These are phyloP conservation scores for Boulengeromyrus knoepffleri DNA, from an alignment of 2,113 vertebrate genomes.

Conservation along the genomic window DNA sequence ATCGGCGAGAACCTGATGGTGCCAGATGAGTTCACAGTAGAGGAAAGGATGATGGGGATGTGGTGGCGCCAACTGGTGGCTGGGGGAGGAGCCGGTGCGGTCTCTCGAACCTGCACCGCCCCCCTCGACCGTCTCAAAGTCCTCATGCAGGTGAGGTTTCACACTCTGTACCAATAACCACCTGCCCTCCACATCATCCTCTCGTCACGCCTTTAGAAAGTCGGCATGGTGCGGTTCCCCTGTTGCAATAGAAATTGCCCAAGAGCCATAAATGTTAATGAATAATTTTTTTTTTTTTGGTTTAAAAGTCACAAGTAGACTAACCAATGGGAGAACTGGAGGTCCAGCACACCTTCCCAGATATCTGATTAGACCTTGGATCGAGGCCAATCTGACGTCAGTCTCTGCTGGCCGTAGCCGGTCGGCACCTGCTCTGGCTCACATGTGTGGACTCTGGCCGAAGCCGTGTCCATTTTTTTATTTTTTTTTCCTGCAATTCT, in stretches of 20 bases:
- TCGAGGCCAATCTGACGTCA: background rate
- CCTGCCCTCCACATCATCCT: background rate
- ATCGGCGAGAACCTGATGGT: constrained; percentile 88
- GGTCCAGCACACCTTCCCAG: background rate
- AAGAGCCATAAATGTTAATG: constrained; percentile 33
- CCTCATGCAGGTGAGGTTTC: constrained; percentile 81
- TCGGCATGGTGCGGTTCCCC: background rate
- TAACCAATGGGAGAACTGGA: constrained; percentile 22
- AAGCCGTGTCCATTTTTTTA: background rate
- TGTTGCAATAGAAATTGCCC: constrained; percentile 21
- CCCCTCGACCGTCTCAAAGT: constrained; percentile 92
- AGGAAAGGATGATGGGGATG: constrained; percentile 88
- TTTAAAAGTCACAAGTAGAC: background rate
- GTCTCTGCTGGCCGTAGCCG: background rate
- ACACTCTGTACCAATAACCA: background rate
- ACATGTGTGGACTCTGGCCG: background rate
- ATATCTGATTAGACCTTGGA: background rate
- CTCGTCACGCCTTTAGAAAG: background rate
- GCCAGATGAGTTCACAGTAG: constrained; percentile 91
- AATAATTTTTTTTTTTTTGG: constrained; percentile 28
- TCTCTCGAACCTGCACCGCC: constrained; percentile 88
- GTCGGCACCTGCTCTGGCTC: background rate
- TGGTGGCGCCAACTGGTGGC: constrained; percentile 96
- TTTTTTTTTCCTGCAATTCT: background rate
- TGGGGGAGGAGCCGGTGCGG: constrained; percentile 85